Conservation (phyloP, 2,888 invertebrate genomes). For the Cosmia trapezina region DNA sequence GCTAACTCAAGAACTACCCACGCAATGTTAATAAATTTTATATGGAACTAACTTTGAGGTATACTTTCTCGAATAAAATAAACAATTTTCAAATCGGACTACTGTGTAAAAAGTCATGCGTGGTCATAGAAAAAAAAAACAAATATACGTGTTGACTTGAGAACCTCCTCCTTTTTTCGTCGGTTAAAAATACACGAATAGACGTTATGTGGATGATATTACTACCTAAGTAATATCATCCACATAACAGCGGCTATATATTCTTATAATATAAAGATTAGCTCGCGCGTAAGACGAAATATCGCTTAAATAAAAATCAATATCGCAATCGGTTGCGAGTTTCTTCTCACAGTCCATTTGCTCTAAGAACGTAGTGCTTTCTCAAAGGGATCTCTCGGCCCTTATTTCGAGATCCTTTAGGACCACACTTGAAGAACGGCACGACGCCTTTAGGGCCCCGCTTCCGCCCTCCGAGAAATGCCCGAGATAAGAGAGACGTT, state of each 20-base stretch:
- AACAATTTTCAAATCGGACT: too few species aligned
- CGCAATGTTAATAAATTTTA: too few species aligned
- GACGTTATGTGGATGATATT: too few species aligned
- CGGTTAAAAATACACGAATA: slow-evolving; percentile 1
- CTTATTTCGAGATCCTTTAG: slow-evolving; percentile 89
- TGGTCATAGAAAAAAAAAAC: too few species aligned
- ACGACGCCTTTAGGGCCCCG: slow-evolving; percentile 83
- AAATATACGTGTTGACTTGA: too few species aligned
- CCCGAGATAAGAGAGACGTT: slow-evolving; percentile 90
- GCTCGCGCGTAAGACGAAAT: slow-evolving; percentile 69
- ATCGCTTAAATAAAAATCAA: slow-evolving; percentile 88
- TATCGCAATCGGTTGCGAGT: slow-evolving; percentile 86
- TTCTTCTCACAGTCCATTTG: slow-evolving; percentile 89
- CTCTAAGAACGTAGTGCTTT: slow-evolving; percentile 86
- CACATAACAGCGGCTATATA: slow-evolving; percentile 48
- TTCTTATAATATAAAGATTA: slow-evolving; percentile 73
- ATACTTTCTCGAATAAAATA: too few species aligned
- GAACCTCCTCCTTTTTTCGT: too few species aligned
- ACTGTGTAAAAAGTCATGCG: too few species aligned
- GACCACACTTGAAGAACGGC: slow-evolving; percentile 87
- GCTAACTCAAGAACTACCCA: too few species aligned
- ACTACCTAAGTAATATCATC: not conserved
- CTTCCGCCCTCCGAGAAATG: slow-evolving; percentile 89
- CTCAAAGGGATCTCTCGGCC: slow-evolving; percentile 84
- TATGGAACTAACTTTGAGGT: too few species aligned